A percentile compares a stretch with the other conserved stretches of the same genome.
Conservation (phyloP, 2,888 invertebrate species). For the Hydropsyche betteni region DNA sequence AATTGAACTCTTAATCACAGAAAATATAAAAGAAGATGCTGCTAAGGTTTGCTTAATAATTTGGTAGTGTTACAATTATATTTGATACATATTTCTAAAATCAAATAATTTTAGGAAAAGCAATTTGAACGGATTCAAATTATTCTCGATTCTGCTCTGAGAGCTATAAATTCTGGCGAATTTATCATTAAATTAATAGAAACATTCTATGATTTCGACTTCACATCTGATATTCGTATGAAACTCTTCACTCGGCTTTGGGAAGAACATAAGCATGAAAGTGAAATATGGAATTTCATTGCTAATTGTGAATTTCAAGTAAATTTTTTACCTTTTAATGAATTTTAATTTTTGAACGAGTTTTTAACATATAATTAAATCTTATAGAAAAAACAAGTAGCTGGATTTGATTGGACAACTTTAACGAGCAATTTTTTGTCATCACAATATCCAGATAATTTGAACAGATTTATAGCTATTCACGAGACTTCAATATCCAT, state of each 20-base stretch:
- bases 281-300: slow-evolving; percentile 62
- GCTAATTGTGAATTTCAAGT: slow-evolving; percentile 62
- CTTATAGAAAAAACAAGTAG: slow-evolving; percentile 61
- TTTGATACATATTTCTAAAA: background rate
- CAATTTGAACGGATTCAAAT: slow-evolving; percentile 67
- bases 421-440: slow-evolving; percentile 58
- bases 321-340: slow-evolving; percentile 46
- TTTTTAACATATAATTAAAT: slow-evolving; percentile 29
- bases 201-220: slow-evolving; percentile 66
- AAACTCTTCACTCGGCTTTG: slow-evolving; percentile 61
- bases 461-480: slow-evolving; percentile 59
- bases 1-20: slow-evolving; percentile 59
- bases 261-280: slow-evolving; percentile 56
- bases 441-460: slow-evolving; percentile 55
- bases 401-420: slow-evolving; percentile 55
- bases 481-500: slow-evolving; percentile 61
- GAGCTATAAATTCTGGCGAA: slow-evolving; percentile 65
- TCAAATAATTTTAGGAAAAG: slow-evolving; percentile 58
- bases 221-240: slow-evolving; percentile 66
- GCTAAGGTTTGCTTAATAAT: slow-evolving; percentile 52
- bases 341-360: background rate
- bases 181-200: slow-evolving; percentile 71
- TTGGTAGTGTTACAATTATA: background rate
- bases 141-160: slow-evolving; percentile 70
- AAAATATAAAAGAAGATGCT: slow-evolving; percentile 57